These are phyloP conservation scores for Perognathus longimembris DNA, from an alignment of 2,113 vertebrate genomes.

Conservation along the genomic window DNA sequence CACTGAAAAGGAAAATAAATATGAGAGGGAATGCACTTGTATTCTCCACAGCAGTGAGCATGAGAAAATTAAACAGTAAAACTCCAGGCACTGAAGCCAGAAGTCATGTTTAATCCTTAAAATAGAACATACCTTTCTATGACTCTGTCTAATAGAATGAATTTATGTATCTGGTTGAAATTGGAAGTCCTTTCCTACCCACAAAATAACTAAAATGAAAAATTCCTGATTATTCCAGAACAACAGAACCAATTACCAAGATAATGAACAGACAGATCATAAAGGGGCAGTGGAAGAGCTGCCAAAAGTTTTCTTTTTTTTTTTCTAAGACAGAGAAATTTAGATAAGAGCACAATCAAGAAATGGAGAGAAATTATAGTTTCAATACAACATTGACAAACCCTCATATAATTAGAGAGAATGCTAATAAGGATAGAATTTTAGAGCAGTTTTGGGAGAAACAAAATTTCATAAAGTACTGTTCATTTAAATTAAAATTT, in stretches of 20 bases:
- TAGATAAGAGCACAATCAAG: background rate
- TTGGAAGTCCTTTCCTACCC: background rate
- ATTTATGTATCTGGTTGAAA: background rate
- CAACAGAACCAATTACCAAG: background rate
- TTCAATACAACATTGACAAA: background rate
- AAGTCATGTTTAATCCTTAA: conserved; percentile 20
- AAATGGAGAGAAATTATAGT: background rate
- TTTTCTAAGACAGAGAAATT: background rate
- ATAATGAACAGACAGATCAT: background rate
- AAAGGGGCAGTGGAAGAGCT: background rate
- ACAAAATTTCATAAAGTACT: background rate
- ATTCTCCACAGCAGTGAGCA: background rate
- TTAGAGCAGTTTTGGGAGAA: background rate
- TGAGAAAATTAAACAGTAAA: conserved; percentile 40
- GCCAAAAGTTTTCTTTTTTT: background rate
- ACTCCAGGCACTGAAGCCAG: background rate
- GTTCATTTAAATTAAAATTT: background rate
- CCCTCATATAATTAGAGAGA: background rate
- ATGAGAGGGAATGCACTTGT: background rate
- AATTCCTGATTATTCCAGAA: background rate
- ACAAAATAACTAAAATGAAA: conserved; percentile 55
- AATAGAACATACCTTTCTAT: background rate
- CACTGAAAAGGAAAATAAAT: conserved; percentile 4
- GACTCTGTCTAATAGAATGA: background rate
- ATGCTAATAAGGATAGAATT: background rate